Conservation (phyloP, 2,888 invertebrate species). For the Sepiola atlantica region DNA sequence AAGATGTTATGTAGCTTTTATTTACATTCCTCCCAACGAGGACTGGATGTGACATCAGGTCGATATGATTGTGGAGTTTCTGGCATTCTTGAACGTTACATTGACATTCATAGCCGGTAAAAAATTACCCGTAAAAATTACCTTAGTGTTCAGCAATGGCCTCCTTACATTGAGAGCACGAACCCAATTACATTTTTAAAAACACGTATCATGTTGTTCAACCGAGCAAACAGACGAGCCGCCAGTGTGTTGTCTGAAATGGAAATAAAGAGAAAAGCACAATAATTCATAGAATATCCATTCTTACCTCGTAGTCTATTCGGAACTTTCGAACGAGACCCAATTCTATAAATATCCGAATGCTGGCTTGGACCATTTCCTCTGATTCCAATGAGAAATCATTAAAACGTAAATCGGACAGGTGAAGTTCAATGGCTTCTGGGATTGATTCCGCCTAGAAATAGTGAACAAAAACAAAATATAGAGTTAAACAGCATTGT, state of each 20-base stretch:
- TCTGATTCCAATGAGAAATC: constrained; percentile 92
- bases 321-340: constrained; percentile 94
- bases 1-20: too few species aligned
- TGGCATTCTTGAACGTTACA: too few species aligned
- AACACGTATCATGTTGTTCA: neutral
- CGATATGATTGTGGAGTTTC: too few species aligned
- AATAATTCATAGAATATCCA: neutral
- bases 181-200: too few species aligned
- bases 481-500: too few species aligned
- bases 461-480: neutral
- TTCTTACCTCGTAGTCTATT: constrained; percentile 86
- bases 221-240: neutral
- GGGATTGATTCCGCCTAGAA: constrained; percentile 64
- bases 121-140: too few species aligned
- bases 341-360: constrained; percentile 94
- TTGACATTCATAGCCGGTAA: too few species aligned
- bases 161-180: too few species aligned
- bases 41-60: too few species aligned
- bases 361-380: constrained; percentile 91
- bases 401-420: constrained; percentile 76
- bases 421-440: constrained; percentile 73
- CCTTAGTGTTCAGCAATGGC: too few species aligned
- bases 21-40: too few species aligned
- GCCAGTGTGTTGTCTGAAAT: too few species aligned
- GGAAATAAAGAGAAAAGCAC: neutral